phyloP scores from a whole-genome alignment of 2,888 invertebrate genomes.

The Frankliniella fusca region DNA sequence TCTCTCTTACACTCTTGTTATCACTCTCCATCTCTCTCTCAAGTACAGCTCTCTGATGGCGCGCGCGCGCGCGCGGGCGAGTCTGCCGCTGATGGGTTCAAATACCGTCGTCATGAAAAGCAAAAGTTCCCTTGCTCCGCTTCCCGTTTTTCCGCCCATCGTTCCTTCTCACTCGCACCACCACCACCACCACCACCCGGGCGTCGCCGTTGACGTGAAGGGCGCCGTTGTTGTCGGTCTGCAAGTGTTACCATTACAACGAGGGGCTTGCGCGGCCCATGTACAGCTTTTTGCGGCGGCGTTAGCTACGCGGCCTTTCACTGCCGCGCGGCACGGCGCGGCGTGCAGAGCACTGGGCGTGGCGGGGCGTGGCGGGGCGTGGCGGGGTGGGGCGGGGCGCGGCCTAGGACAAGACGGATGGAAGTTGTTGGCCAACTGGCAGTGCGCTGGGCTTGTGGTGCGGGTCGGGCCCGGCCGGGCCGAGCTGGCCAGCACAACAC shows the following conservation, averaged over 20 bases:
- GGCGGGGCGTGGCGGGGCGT: not conserved
- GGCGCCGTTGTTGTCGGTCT: not conserved
- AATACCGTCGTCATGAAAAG: too few species aligned
- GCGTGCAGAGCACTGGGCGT: not conserved
- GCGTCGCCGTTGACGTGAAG: not conserved
- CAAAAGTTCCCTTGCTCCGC: too few species aligned
- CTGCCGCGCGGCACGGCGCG: not conserved
- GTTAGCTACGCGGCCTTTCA: not conserved
- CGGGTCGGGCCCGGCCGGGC: not conserved
- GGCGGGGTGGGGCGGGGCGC: not conserved
- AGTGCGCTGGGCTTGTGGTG: not conserved
- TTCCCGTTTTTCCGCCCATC: too few species aligned
- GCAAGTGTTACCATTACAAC: too few species aligned
- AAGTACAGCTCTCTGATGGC: too few species aligned
- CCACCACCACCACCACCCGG: not conserved
- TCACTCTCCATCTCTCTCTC: too few species aligned
- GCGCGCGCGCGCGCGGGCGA: not conserved
- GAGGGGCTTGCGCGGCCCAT: not conserved
- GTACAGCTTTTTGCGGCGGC: not conserved
- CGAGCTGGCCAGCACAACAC: not conserved
- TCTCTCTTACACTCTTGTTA: not conserved
- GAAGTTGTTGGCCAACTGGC: constrained; percentile 22
- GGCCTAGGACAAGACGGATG: constrained; percentile 13
- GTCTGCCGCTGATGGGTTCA: too few species aligned
- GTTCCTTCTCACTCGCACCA: not conserved